Conservation (phyloP, 1,140 invertebrate genomes). For the Eueides isabella region DNA sequence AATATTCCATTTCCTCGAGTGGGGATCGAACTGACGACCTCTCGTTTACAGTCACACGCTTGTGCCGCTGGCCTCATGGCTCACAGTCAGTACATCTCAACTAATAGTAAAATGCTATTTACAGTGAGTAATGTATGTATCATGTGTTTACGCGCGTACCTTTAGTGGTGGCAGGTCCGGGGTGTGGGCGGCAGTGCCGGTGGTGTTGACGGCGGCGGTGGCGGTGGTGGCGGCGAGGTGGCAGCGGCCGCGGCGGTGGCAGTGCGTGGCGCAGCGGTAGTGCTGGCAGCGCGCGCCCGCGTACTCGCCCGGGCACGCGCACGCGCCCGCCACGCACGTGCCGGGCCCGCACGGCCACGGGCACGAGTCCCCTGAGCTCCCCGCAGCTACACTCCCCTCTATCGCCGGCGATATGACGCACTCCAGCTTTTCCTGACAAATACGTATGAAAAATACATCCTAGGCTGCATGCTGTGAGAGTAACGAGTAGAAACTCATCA, state of each 20-base stretch:
- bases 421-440: slow-evolving; percentile 1
- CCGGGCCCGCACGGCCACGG: slow-evolving; percentile 65
- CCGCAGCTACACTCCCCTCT: neutral
- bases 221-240: slow-evolving; percentile 76
- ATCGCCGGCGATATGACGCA: slow-evolving; percentile 6
- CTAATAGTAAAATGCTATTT: too few relatives aligned
- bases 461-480: too few relatives aligned
- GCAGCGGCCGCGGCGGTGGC: slow-evolving; percentile 84
- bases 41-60: too few relatives aligned
- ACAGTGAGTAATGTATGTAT: neutral
- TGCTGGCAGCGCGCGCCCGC: slow-evolving; percentile 84
- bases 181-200: slow-evolving; percentile 23
- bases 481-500: too few relatives aligned
- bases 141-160: slow-evolving; percentile 15
- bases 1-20: too few relatives aligned
- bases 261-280: slow-evolving; percentile 85
- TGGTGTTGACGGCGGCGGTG: slow-evolving; percentile 84
- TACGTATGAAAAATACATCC: neutral
- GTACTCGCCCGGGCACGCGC: slow-evolving; percentile 83
- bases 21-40: too few relatives aligned
- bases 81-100: too few relatives aligned
- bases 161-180: slow-evolving; percentile 32
- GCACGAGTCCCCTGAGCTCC: slow-evolving; percentile 32
- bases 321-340: slow-evolving; percentile 67
- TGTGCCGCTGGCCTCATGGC: too few relatives aligned